Base-by-base conservation (phyloP, 2,113 vertebrate genomes). In the Scophthalmus maximus region DNA sequence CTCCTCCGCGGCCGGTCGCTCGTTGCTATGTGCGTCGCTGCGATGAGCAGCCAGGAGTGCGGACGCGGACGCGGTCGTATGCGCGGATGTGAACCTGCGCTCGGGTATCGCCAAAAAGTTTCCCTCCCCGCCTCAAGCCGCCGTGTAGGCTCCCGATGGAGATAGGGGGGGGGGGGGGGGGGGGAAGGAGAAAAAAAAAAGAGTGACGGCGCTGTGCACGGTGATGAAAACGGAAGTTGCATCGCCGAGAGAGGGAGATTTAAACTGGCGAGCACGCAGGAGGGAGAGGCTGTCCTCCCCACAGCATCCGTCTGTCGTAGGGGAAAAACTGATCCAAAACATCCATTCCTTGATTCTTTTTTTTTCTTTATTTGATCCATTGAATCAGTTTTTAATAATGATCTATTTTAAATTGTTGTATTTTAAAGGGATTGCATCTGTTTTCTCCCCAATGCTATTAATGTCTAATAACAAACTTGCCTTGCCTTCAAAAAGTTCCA, bases 211-310 rank as follows among this genome's bases (percentile, higher is more conserved):
- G 92, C 91, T 92, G 89, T 91, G 77, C 89, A 51, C 69, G 87
- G 82, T 79, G 76, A 85, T 89, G 89, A 85, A 88, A 91, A 14
- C 95, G 95, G 95, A 97, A 95, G 93, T 95, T 93, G 94, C 94
- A 94, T 95, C 92, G 93, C 56, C 6, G 52, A 29, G 93, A 90
- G 95, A 94, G 95, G 93, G 94, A 94, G 93, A 94, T 95, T 95
- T 81, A 94, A 96, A 92, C 6, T 56, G 46, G 75, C 58, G 1
- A 10, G 18, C 2, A n/a, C 36, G 11, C 2, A 49, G 47, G 47
- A 50, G 22, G n/a, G n/a, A 26, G 10, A 6, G 5, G 20, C n/a
- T 22, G 46, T 8, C 46, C 20, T 32, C 30, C n/a, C n/a, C n/a
- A n/a, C n/a, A n/a, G n/a, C n/a, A n/a, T n/a, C n/a, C n/a, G n/a